Base-by-base conservation (phyloP, 2,888 invertebrate species). In the Apamea anceps region DNA sequence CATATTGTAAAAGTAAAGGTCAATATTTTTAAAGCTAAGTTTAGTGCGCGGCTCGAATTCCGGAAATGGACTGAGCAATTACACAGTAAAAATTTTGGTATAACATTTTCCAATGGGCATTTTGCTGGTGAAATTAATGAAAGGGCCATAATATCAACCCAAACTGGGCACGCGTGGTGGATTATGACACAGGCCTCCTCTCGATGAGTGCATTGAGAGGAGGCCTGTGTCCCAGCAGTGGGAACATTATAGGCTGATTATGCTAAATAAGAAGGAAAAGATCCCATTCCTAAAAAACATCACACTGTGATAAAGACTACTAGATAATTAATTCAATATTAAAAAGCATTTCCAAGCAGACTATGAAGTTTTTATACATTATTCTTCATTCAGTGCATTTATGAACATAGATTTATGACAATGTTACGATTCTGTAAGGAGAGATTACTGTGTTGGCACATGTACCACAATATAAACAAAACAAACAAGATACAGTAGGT, bases 291-390 rank as follows among this genome's bases (percentile, higher is more conserved):
- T 65, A 54, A 54, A n/a, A 57, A 81, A 54, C 15, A 57, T 76
- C 70, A 82, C 57, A 42, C 1, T 54, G 15, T 18, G 3, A 51
- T 62, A 21, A 70, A 76, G 0, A 48, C 28, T 37, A 72, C 45
- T 60, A 51, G 12, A 66, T 51, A 70, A 62, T 62, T 12, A 54
- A 32, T 65, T 13, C 10, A 48, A 51, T 57, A 70, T 65, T 78
- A 60, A 78, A 63, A 82, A 82, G 75, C 76, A 71, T 73, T 73
- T 32, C 70, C 54, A 84, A 76, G 84, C 84, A 66, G 37, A 71
- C 25, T 75, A 68, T 63, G 62, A 80, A 66, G 37, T 54, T 63
- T 70, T 45, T n/a, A 48, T 18, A 70, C 37, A 76, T 65, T 45
- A 48, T 66, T 76, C 72, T 62, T 73, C 45, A 70, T 71, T 84